These are phyloP conservation scores for Intellagama lesueurii DNA, from an alignment of 2,797 vertebrate species.

Conservation along the genomic window DNA sequence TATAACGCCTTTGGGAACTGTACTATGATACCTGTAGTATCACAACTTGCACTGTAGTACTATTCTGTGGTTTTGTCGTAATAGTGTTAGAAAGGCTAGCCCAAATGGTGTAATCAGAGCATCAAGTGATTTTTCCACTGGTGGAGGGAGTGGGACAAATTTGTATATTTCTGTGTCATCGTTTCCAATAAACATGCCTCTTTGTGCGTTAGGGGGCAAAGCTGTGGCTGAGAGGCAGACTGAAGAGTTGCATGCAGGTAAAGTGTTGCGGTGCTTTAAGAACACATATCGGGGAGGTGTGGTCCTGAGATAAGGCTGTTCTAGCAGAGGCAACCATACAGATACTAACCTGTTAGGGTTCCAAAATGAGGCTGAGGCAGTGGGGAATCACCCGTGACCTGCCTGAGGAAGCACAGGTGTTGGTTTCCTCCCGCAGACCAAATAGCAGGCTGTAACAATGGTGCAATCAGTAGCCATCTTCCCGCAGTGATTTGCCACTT, in stretches of 20 bases:
- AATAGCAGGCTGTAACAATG: background rate
- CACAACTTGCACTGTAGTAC: background rate
- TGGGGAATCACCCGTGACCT: background rate
- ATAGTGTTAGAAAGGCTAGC: slow-evolving; percentile 53
- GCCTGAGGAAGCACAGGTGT: slow-evolving; percentile 40
- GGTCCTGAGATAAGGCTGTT: accelerated
- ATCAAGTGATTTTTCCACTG: slow-evolving; percentile 21
- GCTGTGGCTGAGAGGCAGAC: background rate
- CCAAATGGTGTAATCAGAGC: slow-evolving; percentile 50
- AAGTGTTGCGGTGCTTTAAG: slow-evolving; percentile 25
- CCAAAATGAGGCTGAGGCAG: background rate
- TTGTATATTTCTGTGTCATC: slow-evolving; percentile 55
- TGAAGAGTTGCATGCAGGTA: background rate
- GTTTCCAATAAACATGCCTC: slow-evolving; percentile 56
- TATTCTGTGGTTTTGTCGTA: slow-evolving; percentile 1
- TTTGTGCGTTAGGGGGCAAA: slow-evolving; percentile 8
- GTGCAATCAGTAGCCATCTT: slow-evolving; percentile 3
- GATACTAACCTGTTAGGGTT: background rate
- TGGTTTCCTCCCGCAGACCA: background rate
- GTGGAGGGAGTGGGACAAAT: slow-evolving; percentile 47
- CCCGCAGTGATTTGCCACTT: background rate
- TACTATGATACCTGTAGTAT: background rate
- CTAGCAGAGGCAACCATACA: background rate
- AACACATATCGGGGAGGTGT: background rate
- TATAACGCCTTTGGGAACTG: slow-evolving; percentile 9